A percentile compares a stretch with the other conserved stretches of the same genome.
These are phyloP conservation scores for Anoplophora glabripennis DNA, from an alignment of 1,140 invertebrate genomes.

Conservation along the genomic window DNA sequence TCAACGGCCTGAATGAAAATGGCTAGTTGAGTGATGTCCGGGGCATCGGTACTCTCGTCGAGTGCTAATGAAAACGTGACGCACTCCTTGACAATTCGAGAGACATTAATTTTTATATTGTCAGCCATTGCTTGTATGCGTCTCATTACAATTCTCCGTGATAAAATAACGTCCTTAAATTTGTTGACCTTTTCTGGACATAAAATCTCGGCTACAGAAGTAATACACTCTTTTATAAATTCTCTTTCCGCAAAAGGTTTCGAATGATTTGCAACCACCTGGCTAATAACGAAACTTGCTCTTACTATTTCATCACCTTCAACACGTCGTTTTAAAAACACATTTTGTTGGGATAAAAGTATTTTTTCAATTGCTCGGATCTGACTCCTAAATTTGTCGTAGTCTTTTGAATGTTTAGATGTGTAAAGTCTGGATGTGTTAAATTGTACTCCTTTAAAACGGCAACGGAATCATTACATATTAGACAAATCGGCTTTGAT, in stretches of 20 bases:
- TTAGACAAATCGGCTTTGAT: too few relatives aligned
- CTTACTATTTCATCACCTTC: slow-evolving; percentile 9
- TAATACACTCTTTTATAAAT: slow-evolving; percentile 41
- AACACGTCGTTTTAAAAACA: not conserved
- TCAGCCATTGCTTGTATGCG: not conserved
- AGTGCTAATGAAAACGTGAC: not conserved
- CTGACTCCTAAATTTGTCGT: slow-evolving; percentile 21
- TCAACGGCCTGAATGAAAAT: not conserved
- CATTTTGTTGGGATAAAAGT: slow-evolving; percentile 1
- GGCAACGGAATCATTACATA: too few relatives aligned
- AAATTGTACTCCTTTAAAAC: too few relatives aligned
- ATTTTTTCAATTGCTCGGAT: slow-evolving; percentile 24
- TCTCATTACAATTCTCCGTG: not conserved
- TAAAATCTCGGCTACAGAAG: slow-evolving; percentile 20
- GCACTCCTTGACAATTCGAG: not conserved
- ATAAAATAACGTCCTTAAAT: not conserved
- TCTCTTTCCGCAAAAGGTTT: slow-evolving; percentile 42
- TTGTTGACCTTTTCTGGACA: not conserved
- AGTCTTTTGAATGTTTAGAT: slow-evolving; percentile 25
- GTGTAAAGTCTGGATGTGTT: slow-evolving; percentile 25
- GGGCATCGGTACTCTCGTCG: not conserved
- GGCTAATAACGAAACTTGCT: slow-evolving; percentile 32
- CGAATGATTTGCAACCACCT: slow-evolving; percentile 35
- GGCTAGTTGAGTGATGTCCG: not conserved
- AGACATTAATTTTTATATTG: not conserved